Evolutionary conservation across 1,140 invertebrate species (phyloP), one percentile per base, ranked within the genome.

Genomic region (Euura saliciscinereae): DNA sequence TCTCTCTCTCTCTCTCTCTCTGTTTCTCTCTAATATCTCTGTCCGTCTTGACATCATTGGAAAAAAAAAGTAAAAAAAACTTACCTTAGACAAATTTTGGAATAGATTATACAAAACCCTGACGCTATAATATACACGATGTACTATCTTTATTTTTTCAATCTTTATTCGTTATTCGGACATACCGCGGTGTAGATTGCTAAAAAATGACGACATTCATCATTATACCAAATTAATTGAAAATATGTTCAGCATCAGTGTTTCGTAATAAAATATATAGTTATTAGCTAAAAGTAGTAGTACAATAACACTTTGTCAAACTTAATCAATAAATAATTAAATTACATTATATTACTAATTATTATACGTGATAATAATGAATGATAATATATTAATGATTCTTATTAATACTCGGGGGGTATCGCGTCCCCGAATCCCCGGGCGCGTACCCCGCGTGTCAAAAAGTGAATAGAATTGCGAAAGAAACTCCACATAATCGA

Each of bases 261-360:
- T 51, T 65, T 72, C 71, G 42, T 70, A 45, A 64, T 71, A 67
- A 65, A 71, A 75, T 67, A 59, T 59, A 77, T 70, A 73, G 65
- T 68, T 28, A 1, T 28, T 73, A 72, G 66, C 74, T 72, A 75
- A 71, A 75, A 75, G 73, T 77, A 81, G 76, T 78, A 75, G 74
- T 83, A 83, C 78, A 82, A 76, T 78, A 79, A 79, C 79, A 78
- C 82, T 75, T 78, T 80, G 79, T 78, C 73, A 79, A 86, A 86
- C 85, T 86, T 87, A 88, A 82, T 86, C 83, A 85, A 87, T 87
- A 88, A 88, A 88, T 87, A 88, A 87, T 88, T 87, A 88, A 88
- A 87, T 87, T 87, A 88, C 82, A 86, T 86, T 87, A 86, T 80
- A 83, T 84, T 81, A 84, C 83, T 87, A 87, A 84, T 88, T 85